Base-by-base conservation (phyloP, 2,113 vertebrate species). In the Carassius gibelio region DNA sequence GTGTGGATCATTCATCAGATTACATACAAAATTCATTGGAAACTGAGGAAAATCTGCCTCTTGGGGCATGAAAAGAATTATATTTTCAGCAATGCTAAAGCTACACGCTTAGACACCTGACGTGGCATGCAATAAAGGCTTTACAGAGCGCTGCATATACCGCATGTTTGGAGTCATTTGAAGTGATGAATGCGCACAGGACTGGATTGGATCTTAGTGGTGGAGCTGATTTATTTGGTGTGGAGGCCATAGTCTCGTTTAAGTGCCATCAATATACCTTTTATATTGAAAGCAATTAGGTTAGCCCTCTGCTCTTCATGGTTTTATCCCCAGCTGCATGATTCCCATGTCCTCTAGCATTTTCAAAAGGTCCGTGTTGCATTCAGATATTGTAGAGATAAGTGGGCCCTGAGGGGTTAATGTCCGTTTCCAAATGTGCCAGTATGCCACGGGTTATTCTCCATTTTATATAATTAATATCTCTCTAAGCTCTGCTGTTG, bases 361-460 rank as follows among this genome's bases (percentile, higher is more conserved):
- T 86, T 86, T 50, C 72, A 26, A 59, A 81, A 82, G 85, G 59
- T 64, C 71, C 21, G 36, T 64, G 78, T 78, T 75, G 48, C 50
- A 68, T 82, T 82, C 71, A 64, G 78, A 81, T 82, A 69, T 81
- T 8, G 34, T n/a, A 34, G 66, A 91, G 90, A 90, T 92, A 93
- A 94, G 91, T 92, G 90, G 91, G 89, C 91, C 91, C 91, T 87
- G 76, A 87, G 91, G 92, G 92, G 89, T 93, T 92, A 92, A 93
- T 88, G 89, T 90, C 91, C 93, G 90, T 89, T 92, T 92, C 88
- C 90, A 76, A 90, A 92, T 92, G 90, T 90, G 93, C 91, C 90
- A 91, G 88, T 91, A 91, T 68, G 71, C 30, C 45, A 23, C 3
- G 21, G 66, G 55, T 76, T 61, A 62, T 74, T 82, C 59, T 81